Evolutionary conservation across 2,888 invertebrate genomes (phyloP).

Genomic region (Synanthedon myopaeformis): DNA sequence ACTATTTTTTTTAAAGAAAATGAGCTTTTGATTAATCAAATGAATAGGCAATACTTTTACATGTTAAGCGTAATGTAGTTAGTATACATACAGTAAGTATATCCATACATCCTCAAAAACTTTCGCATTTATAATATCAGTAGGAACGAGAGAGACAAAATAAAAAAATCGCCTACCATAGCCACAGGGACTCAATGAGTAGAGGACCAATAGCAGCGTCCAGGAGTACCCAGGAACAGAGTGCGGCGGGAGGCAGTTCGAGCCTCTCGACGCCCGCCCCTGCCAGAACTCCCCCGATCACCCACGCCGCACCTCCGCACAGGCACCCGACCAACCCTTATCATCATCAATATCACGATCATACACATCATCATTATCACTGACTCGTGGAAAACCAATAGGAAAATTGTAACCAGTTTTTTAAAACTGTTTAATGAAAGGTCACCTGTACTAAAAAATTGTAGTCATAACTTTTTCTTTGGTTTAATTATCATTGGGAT

Average conservation of each 20-base stretch:
- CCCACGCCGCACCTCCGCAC: slow-evolving; percentile 89
- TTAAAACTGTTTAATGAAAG: not conserved
- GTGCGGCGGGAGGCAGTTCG: slow-evolving; percentile 84
- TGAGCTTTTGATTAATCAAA: too few relatives aligned
- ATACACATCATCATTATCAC: not conserved
- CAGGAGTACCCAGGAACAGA: slow-evolving; percentile 78
- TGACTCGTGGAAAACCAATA: not conserved
- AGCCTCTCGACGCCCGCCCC: slow-evolving; percentile 85
- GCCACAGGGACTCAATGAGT: slow-evolving; percentile 91
- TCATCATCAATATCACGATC: too few relatives aligned
- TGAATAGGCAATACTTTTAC: too few relatives aligned
- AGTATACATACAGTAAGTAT: too few relatives aligned
- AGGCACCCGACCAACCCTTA: slow-evolving; percentile 94
- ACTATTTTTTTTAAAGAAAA: too few relatives aligned
- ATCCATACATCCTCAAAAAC: too few relatives aligned
- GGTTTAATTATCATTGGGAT: too few relatives aligned
- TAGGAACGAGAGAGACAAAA: too few relatives aligned
- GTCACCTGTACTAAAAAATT: not conserved
- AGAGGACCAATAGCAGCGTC: slow-evolving; percentile 94
- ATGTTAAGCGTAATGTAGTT: too few relatives aligned
- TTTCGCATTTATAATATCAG: too few relatives aligned
- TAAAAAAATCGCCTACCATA: slow-evolving; percentile 75
- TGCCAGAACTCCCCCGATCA: slow-evolving; percentile 88
- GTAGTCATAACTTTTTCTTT: too few relatives aligned
- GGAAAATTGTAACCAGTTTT: not conserved